Evolutionary conservation across 1,140 invertebrate genomes (phyloP).

Genomic region (Drosophila sp.): DNA sequence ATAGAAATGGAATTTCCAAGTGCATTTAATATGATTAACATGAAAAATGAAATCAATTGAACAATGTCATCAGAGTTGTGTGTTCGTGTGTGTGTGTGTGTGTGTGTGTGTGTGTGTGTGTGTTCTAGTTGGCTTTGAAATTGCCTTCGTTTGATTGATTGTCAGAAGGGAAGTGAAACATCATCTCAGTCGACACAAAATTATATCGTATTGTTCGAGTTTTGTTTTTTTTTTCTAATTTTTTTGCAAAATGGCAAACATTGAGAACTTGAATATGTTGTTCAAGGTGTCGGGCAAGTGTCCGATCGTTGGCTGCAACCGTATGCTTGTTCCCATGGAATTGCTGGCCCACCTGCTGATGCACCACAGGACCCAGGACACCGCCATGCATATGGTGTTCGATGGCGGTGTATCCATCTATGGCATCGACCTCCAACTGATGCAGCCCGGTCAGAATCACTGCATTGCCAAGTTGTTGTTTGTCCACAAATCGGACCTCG

Average conservation of each 20-base stretch:
- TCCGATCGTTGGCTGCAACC: not conserved
- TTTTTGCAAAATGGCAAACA: not conserved
- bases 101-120: not conserved
- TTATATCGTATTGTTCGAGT: not conserved
- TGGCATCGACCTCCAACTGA: not conserved
- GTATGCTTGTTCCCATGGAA: not conserved
- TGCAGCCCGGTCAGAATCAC: slow-evolving; percentile 4
- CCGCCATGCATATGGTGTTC: not conserved
- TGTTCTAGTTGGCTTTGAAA: not conserved
- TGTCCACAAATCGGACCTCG: not conserved
- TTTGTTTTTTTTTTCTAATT: not conserved
- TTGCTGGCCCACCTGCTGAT: slow-evolving; percentile 7
- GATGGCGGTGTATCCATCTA: not conserved
- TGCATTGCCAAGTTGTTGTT: slow-evolving; percentile 12
- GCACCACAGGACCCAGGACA: not conserved
- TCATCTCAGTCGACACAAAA: not conserved
- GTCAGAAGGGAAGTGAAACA: not conserved
- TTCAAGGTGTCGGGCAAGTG: slow-evolving; percentile 8
- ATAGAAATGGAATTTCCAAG: not conserved
- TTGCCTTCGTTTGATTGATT: not conserved
- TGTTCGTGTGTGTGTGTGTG: not conserved
- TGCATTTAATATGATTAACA: not conserved
- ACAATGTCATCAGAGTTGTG: too few relatives aligned
- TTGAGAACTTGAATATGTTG: slow-evolving; percentile 2
- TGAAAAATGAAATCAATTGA: not conserved